Evolutionary conservation across 2,888 invertebrate species (phyloP), one percentile per base, ranked within the genome.

Genomic region (Pollenia griseotomentosa): DNA sequence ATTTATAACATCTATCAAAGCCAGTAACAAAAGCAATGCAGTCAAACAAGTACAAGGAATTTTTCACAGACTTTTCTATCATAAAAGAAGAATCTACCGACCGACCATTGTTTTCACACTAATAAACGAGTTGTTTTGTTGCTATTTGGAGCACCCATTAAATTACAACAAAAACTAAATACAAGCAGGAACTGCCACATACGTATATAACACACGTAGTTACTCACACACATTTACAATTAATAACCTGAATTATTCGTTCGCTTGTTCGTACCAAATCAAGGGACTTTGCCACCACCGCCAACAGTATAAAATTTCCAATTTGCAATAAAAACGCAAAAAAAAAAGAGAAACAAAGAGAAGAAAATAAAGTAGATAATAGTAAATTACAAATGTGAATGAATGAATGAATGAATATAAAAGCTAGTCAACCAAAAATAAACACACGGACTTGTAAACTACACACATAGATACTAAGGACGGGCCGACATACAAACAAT

Each of bases 231-330:
- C 65, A 71, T 73, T 78, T 57, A 23, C 68, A 78, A 84, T 80
- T 81, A 82, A 79, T 65, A 81, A 78, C 14, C 61, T 70, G 57
- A 79, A 75, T 79, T 74, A 82, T 55, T 51, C 66, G 51, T 73
- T 74, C 9, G 61, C 42, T 83, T 68, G 33, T 71, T 46, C 10
- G 16, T 44, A 78, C 14, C 71, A 57, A 86, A 83, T 80, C 53
- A 70, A 85, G 74, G 59, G 51, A 63, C 33, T 16, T 66, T 65
- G 73, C 66, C 61, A 89, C 66, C 61, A 89, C 92, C 92, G 92
- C 89, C 91, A 92, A 92, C 91, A 89, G 90, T 92, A 92, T 92
- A 90, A 89, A 91, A 91, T 92, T 92, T 91, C 92, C 92, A 92
- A 92, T 91, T 92, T 90, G 89, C 89, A 89, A 89, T 88, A 88